Percentiles rank a stretch among this genome's conserved stretches.
Conservation (phyloP, 2,797 vertebrate genomes). For the Megaceryle alcyon region DNA sequence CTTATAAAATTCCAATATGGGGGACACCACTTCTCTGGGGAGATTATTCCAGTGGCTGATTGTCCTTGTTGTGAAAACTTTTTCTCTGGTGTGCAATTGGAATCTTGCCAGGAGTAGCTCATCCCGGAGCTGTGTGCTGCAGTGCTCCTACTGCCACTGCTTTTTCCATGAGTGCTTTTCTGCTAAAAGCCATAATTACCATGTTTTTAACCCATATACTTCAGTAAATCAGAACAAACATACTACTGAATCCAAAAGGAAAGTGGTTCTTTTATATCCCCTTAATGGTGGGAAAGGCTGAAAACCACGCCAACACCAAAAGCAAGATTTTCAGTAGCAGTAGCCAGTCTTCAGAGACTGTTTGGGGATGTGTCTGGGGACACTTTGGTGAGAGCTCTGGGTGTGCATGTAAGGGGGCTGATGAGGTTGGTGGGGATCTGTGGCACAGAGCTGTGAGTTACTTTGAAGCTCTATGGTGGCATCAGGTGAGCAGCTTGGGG, state of each 20-base stretch:
- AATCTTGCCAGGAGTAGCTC: neutral
- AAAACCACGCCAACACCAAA: neutral
- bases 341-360: too few species aligned
- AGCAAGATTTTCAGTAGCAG: neutral
- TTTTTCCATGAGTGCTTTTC: neutral
- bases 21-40: neutral
- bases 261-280: neutral
- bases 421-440: neutral
- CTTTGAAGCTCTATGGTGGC: neutral
- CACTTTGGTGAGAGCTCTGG: neutral
- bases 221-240: neutral
- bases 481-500: neutral
- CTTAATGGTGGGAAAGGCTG: accelerated
- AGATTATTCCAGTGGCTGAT: neutral
- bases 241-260: accelerated
- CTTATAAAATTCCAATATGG: neutral
- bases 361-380: neutral
- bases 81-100: neutral
- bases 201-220: neutral
- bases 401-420: accelerated
- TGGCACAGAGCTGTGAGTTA: neutral
- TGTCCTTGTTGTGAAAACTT: neutral
- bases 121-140: accelerated
- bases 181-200: neutral
- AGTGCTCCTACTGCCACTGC: neutral